Base-by-base conservation (phyloP, 2,797 vertebrate species). In the Acrossocheilus wenchowensis region DNA sequence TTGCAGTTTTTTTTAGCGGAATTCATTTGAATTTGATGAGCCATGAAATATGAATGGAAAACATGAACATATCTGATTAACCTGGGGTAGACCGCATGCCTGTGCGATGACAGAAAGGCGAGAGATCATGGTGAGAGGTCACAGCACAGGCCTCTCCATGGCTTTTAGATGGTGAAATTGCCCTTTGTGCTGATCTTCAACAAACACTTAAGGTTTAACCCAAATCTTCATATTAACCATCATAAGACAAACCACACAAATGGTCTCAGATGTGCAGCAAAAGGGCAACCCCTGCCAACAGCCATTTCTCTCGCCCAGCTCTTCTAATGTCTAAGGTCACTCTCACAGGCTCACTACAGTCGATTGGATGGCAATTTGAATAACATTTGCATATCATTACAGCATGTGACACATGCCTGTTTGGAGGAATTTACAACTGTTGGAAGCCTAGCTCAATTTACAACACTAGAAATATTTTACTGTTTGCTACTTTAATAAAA, bases 371-470 rank as follows among this genome's bases (percentile, higher is more conserved):
- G 92, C 91, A 93, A 94, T 95, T 92, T 93, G 93, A 95, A 94
- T 94, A 92, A 84, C 91, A 94, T 93, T 93, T 92, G 91, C 93
- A 93, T 95, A 88, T 93, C 86, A 93, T 94, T 93, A 94, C 91
- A 85, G 90, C 90, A 92, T 90, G 39, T 50, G 57, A 54, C 84
- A 52, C 45, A 89, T 92, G 78, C 64, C 75, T 85, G 68, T 79
- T 74, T 68, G 15, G 69, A 54, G 34, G 43, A 52, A 60, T 81
- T 50, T 52, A 82, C 52, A 66, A 71, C 54, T 48, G 41, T 57
- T 54, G 48, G 64, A 82, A 10, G 7, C 10, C 1, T n/a, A 73
- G 45, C 68, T n/a, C 69, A 66, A 10, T 12, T 7, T 48, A 14
- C 17, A 57, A 34, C 30, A 10, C 9, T 39, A 52, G 17, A 54